Evolutionary conservation across 2,888 invertebrate genomes (phyloP).

Genomic region (Heliconius ismenius): DNA sequence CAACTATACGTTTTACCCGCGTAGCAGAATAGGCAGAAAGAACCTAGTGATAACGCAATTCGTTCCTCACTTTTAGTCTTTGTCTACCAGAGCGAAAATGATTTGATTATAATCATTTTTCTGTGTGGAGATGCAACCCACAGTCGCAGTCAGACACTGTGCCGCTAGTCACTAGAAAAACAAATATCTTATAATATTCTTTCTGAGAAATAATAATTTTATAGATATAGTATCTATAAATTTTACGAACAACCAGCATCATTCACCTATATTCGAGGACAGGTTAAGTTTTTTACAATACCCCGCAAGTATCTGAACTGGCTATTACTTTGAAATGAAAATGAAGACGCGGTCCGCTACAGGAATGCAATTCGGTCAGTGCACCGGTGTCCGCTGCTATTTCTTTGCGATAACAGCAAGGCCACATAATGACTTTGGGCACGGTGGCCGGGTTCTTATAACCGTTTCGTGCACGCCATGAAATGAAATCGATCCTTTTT

Average conservation of each 20-base stretch:
- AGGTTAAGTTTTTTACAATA: slow-evolving; percentile 6
- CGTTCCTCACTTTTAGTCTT: neutral
- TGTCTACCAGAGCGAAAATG: neutral
- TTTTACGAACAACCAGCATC: neutral
- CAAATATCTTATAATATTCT: neutral
- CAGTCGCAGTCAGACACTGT: neutral
- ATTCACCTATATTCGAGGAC: slow-evolving; percentile 13
- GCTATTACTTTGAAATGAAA: slow-evolving; percentile 28
- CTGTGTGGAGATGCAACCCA: neutral
- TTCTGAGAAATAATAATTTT: neutral
- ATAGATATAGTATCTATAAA: neutral
- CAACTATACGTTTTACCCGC: neutral
- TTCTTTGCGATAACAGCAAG: slow-evolving; percentile 76
- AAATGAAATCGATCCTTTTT: slow-evolving; percentile 40
- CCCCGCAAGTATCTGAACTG: neutral
- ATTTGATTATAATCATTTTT: neutral
- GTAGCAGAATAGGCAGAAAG: neutral
- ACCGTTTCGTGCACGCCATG: slow-evolving; percentile 45
- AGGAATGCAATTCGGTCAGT: slow-evolving; percentile 42
- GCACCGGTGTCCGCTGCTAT: slow-evolving; percentile 52
- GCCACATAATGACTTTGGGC: slow-evolving; percentile 74
- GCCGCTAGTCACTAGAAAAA: neutral
- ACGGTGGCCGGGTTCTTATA: slow-evolving; percentile 56
- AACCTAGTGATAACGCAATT: neutral
- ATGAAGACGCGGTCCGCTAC: slow-evolving; percentile 38